Conservation (phyloP, 1,140 invertebrate species). For the Drosophila ananassae region DNA sequence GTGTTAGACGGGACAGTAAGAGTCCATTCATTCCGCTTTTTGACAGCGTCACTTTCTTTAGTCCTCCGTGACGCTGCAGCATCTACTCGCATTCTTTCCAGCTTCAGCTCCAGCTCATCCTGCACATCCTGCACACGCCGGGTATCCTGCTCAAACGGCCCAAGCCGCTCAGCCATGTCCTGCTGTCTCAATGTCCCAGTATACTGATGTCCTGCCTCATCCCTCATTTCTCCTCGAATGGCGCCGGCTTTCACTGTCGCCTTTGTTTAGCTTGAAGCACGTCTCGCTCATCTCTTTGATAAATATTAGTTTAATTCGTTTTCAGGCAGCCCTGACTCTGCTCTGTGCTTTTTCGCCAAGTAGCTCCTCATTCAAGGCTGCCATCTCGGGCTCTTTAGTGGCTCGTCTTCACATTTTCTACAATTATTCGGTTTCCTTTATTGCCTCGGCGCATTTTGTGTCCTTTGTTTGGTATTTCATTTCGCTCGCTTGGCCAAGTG, state of each 20-base stretch:
- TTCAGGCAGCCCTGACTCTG: constrained; percentile 21
- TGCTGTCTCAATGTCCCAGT: neutral
- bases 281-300: constrained; percentile 78
- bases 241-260: constrained; percentile 61
- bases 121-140: constrained; percentile 14
- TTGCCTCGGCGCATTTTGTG: constrained; percentile 25
- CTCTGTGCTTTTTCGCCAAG: constrained; percentile 19
- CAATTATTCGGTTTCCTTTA: constrained; percentile 41
- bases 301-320: constrained; percentile 81
- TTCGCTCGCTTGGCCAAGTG: constrained; percentile 31
- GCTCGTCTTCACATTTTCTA: constrained; percentile 54
- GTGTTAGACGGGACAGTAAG: constrained; percentile 5
- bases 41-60: constrained; percentile 65
- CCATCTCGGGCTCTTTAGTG: constrained; percentile 45
- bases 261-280: constrained; percentile 76
- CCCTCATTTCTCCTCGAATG: constrained; percentile 50
- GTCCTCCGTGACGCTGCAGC: constrained; percentile 57
- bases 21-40: constrained; percentile 62
- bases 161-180: constrained; percentile 1
- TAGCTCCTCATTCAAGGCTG: constrained; percentile 14
- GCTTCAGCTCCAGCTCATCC: constrained; percentile 14
- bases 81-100: constrained; percentile 24
- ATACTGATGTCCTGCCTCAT: constrained; percentile 14
- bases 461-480: constrained; percentile 45
- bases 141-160: constrained; percentile 1